Base-by-base conservation (phyloP, 2,113 vertebrate species). In the Phrynosoma platyrhinos region DNA sequence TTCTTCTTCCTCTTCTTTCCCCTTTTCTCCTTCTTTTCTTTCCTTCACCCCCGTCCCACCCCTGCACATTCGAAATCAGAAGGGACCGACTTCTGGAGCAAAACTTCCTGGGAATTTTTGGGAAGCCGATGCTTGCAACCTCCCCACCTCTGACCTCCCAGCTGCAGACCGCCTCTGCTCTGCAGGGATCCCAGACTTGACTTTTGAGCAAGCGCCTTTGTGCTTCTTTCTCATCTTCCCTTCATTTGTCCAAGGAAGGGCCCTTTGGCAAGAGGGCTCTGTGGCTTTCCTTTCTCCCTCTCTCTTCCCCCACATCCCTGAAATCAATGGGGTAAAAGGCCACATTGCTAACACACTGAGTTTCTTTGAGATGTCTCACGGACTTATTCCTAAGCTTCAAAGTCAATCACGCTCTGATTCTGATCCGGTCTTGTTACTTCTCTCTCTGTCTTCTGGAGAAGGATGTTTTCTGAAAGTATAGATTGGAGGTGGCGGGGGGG, bases 91-190 rank as follows among this genome's bases (percentile, higher is more conserved):
- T 94, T 92, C 92, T 83, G 94, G 90, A 86, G 86, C 21, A 71
- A 80, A 78, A 89, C 92, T 92, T 91, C 91, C 77, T 94, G 95
- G 96, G 95, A 94, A 95, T 95, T 95, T 93, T 90, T 94, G 94
- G 32, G 95, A 90, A 95, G 95, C 91, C 84, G 89, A 92, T 91
- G 93, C 94, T 94, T 95, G 86, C 88, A 90, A 74, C 86, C 91
- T 92, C 91, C 93, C 94, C 94, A 94, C 96, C 95, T 95, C 92
- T 95, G 96, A 84, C 92, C 94, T 91, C 91, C 95, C 96, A 95
- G 95, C 96, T 97, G 94, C 94, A 93, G 87, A 87, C 92, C 92
- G 87, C 85, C n/a, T 85, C 92, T 92, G 30, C 94, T 84, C 90
- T 74, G 87, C 89, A 58, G 90, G 92, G 94, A 92, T 95, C 94